phyloP scores from a whole-genome alignment of 2,797 vertebrate genomes.

The Hoplostethus atlanticus region DNA sequence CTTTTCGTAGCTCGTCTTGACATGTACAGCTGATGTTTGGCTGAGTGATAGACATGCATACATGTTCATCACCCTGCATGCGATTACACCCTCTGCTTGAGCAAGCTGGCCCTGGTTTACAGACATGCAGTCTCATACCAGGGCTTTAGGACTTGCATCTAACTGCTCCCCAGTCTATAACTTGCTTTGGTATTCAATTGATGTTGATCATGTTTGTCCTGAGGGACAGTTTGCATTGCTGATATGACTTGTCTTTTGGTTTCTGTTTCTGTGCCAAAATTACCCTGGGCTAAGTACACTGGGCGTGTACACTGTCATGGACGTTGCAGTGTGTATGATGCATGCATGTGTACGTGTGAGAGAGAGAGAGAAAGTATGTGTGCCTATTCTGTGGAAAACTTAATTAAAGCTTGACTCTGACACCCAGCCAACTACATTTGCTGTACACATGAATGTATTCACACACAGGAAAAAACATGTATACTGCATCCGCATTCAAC shows the following conservation, averaged over 20 bases:
- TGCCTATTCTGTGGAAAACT: slow-evolving; percentile 51
- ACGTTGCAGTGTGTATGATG: slow-evolving; percentile 56
- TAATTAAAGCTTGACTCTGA: slow-evolving; percentile 66
- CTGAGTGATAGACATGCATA: slow-evolving; percentile 22
- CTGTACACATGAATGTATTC: slow-evolving; percentile 27
- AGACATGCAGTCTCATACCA: slow-evolving; percentile 33
- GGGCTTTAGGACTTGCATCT: slow-evolving; percentile 9
- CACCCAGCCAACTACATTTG: slow-evolving; percentile 46
- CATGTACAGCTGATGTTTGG: slow-evolving; percentile 28
- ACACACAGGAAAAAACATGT: slow-evolving; percentile 9
- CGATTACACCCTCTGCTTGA: slow-evolving; percentile 51
- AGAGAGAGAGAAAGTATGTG: slow-evolving; percentile 25
- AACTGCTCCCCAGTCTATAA: slow-evolving; percentile 49
- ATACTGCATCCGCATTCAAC: slow-evolving; percentile 38
- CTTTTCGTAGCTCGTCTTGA: slow-evolving; percentile 10
- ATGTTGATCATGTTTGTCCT: slow-evolving; percentile 82
- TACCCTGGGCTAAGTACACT: slow-evolving; percentile 81
- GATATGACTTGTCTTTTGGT: slow-evolving; percentile 92
- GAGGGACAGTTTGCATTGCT: slow-evolving; percentile 86
- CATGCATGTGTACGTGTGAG: slow-evolving; percentile 14
- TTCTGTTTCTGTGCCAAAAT: slow-evolving; percentile 84
- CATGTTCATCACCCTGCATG: slow-evolving; percentile 50
- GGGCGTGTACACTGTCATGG: slow-evolving; percentile 67
- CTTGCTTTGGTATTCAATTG: slow-evolving; percentile 81
- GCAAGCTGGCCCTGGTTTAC: slow-evolving; percentile 35